Percentiles rank a stretch among this genome's conserved stretches.
phyloP scores from a whole-genome alignment of 2,888 invertebrate genomes.

The Platycnemis pennipes region DNA sequence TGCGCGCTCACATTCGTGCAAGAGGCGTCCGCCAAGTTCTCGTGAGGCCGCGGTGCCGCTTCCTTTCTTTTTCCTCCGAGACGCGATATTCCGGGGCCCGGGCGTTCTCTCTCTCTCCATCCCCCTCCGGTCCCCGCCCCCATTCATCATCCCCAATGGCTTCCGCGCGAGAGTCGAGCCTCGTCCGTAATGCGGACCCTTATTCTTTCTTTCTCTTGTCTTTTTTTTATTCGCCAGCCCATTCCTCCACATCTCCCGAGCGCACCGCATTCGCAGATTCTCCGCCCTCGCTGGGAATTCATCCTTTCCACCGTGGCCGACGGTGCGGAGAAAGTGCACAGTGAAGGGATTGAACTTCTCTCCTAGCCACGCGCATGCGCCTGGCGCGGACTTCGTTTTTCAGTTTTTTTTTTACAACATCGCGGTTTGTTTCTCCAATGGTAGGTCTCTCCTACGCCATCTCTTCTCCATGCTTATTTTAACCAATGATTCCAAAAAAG shows the following conservation, averaged over 20 bases:
- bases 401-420: neutral
- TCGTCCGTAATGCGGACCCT: neutral
- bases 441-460: neutral
- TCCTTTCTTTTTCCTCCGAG: too few species aligned
- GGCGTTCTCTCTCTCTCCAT: neutral
- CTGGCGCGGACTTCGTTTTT: neutral
- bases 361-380: neutral
- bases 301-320: neutral
- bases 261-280: neutral
- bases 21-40: too few species aligned
- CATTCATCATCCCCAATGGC: slow-evolving; percentile 15
- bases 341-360: neutral
- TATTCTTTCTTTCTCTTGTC: neutral
- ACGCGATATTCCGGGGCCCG: neutral
- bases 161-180: neutral
- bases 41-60: too few species aligned
- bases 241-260: neutral
- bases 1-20: too few species aligned
- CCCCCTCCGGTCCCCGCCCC: neutral
- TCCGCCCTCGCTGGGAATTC: neutral
- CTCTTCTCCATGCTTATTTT: too few species aligned
- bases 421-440: neutral
- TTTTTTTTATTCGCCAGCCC: neutral
- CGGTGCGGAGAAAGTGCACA: neutral
- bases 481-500: too few species aligned